Conservation (phyloP, 2,113 vertebrate genomes). For the Cynoglossus semilaevis region DNA sequence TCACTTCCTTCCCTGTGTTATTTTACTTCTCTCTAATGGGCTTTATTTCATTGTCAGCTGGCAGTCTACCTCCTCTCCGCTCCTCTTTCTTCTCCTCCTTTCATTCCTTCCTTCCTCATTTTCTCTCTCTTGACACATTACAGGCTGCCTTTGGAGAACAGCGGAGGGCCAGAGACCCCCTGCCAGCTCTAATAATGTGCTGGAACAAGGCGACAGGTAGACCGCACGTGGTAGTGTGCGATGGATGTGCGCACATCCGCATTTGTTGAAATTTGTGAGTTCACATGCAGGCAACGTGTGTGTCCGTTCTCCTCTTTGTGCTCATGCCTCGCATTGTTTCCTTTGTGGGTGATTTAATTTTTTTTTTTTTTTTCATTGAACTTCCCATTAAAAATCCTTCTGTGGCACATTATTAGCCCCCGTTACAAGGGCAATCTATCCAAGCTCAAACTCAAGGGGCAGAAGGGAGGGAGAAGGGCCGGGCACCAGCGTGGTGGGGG, state of each 20-base stretch:
- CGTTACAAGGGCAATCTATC: conserved; percentile 80
- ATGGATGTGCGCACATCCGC: conserved; percentile 33
- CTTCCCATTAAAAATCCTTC: conserved; percentile 75
- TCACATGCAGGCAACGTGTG: conserved; percentile 43
- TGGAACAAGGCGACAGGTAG: conserved; percentile 73
- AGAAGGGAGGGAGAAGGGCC: conserved; percentile 52
- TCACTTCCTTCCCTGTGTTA: conserved; percentile 72
- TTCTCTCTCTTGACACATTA: conserved; percentile 69
- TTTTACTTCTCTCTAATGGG: conserved; percentile 77
- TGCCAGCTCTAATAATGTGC: conserved; percentile 73
- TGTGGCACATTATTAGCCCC: conserved; percentile 78
- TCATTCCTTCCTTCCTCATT: conserved; percentile 59
- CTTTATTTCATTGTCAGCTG: conserved; percentile 80
- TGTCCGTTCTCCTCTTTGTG: conserved; percentile 47
- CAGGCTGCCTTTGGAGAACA: conserved; percentile 71
- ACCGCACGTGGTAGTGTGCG: conserved; percentile 31
- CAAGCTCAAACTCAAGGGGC: conserved; percentile 64
- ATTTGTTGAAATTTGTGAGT: conserved; percentile 53
- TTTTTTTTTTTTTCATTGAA: conserved; percentile 69
- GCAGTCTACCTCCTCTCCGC: conserved; percentile 63
- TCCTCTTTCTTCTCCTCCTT: conserved; percentile 52
- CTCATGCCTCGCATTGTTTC: conserved; percentile 48
- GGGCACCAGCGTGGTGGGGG: conserved; percentile 53
- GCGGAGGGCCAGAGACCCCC: conserved; percentile 68
- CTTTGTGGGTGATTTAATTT: conserved; percentile 13